Percentiles rank a stretch among this genome's conserved stretches.
Conservation (phyloP, 1,140 invertebrate genomes). For the Cydia pomonella region DNA sequence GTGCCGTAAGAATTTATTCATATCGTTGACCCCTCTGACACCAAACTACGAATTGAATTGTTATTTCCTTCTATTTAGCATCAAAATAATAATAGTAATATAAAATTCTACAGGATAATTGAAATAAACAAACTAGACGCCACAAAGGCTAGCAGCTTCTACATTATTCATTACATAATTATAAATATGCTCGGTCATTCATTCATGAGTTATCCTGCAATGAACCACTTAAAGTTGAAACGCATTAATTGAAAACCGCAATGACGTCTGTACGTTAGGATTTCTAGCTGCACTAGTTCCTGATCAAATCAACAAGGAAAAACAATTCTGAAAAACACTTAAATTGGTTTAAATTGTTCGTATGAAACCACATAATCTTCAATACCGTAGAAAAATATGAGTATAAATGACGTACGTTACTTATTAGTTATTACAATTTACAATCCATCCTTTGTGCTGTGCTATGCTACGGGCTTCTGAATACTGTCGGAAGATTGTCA, state of each 20-base stretch:
- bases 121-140: not conserved
- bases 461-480: too few species aligned
- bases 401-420: not conserved
- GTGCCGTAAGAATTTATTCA: not conserved
- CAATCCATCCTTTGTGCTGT: not conserved
- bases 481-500: too few species aligned
- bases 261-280: constrained; percentile 1
- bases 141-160: constrained; percentile 6
- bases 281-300: constrained; percentile 15
- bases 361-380: not conserved
- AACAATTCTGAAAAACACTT: not conserved
- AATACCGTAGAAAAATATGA: not conserved
- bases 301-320: constrained; percentile 7
- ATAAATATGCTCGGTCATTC: constrained; percentile 23
- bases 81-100: not conserved
- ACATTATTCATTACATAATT: constrained; percentile 24
- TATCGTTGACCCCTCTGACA: not conserved
- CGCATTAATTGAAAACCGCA: constrained; percentile 1
- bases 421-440: too few species aligned
- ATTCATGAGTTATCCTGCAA: constrained; percentile 30
- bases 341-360: not conserved
- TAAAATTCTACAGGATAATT: not conserved
- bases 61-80: constrained; percentile 7
- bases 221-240: not conserved
- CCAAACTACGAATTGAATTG: not conserved